phyloP scores from a whole-genome alignment of 2,113 vertebrate genomes.

The Stegostoma tigrinum region DNA sequence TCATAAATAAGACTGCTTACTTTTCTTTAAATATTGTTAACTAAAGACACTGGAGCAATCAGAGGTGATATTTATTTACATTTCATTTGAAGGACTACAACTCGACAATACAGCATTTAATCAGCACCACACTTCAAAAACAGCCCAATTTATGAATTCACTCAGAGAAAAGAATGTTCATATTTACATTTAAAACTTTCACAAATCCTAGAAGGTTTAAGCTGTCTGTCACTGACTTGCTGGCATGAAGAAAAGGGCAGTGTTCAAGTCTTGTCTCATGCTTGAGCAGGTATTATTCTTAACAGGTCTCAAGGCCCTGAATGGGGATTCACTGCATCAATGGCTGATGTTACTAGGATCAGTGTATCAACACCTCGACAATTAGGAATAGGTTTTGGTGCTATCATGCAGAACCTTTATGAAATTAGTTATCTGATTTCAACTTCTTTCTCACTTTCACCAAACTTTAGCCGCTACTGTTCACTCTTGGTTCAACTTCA shows the following conservation, averaged over 20 bases:
- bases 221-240: not conserved
- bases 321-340: not conserved
- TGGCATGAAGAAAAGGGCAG: not conserved
- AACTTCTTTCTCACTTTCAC: not conserved
- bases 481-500: not conserved
- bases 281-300: conserved; percentile 15
- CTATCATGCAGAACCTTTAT: not conserved
- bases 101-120: not conserved
- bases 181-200: not conserved
- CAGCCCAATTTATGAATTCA: not conserved
- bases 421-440: not conserved
- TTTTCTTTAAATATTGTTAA: not conserved
- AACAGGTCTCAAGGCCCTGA: conserved; percentile 7
- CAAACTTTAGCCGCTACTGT: not conserved
- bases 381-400: not conserved
- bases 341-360: not conserved
- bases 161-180: not conserved
- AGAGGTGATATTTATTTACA: not conserved
- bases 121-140: not conserved
- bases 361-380: not conserved
- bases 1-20: not conserved
- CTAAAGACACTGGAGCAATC: not conserved
- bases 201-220: not conserved
- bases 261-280: not conserved
- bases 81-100: not conserved